Base-by-base conservation (phyloP, 2,113 vertebrate species). In the Catharus bicknelli region DNA sequence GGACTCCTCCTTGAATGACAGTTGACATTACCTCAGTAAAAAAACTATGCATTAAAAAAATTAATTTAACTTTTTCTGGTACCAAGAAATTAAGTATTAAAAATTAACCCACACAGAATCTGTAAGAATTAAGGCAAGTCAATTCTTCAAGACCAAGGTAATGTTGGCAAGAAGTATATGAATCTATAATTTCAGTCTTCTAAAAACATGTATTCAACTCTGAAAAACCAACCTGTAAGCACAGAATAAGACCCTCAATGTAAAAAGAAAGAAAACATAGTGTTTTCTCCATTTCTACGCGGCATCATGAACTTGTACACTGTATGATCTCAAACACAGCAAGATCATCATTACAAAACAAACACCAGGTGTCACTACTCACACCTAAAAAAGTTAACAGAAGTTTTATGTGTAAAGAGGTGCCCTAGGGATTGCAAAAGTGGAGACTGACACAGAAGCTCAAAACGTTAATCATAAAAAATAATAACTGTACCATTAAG, bases 361-460 rank as follows among this genome's bases (percentile, higher is more conserved):
- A 92, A 96, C 86, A 92, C 47, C 80, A 95, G 93, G 76, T 93
- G 91, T 94, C 94, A 94, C 83, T 77, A 83, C 12, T 70, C 32
- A 81, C 72, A 86, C 9, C 17, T 62, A 45, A 40, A 72, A 43
- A 59, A 61, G 40, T 42, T 51, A 30, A 58, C 14, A 26, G 21
- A 57, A 86, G 16, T 76, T 40, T 27, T 8, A 47, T 34, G 13
- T 26, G 25, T 22, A 40, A 66, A 85, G 70, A 25, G 4, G 13
- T 62, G 13, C 8, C 27, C 21, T 27, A 53, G 9, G 5, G 18
- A 88, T 2, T 32, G 20, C 23, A 73, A 57, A 80, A 73, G 17
- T 34, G 16, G 23, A 83, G 12, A 55, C 18, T 63, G 23, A 88
- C 62, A 40, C 12, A 70, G 26, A 63, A 17, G 22, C 36, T n/a